A percentile compares a stretch with the other conserved stretches of the same genome.
phyloP scores from a whole-genome alignment of 2,113 vertebrate species.

The Tetrax tetrax region DNA sequence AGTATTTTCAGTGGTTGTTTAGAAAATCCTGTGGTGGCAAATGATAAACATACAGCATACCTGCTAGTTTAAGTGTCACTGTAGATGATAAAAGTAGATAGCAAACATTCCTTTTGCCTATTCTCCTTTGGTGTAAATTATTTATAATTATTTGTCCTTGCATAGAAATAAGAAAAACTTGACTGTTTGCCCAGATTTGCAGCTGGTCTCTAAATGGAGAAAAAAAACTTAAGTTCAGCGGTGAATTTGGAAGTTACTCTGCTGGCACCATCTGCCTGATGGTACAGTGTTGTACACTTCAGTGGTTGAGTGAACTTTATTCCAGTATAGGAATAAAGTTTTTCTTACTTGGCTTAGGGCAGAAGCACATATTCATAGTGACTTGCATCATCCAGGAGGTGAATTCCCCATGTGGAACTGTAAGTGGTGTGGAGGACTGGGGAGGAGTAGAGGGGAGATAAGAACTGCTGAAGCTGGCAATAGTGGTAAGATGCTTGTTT shows the following conservation, averaged over 20 bases:
- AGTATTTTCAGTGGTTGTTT: neutral
- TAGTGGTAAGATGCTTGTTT: neutral
- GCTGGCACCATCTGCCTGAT: neutral
- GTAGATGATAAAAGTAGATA: neutral
- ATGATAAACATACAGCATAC: neutral
- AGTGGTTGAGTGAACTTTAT: neutral
- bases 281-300: neutral
- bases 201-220: slow-evolving; percentile 28
- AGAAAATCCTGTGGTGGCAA: neutral
- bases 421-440: neutral
- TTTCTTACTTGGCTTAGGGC: neutral
- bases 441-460: neutral
- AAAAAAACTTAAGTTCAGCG: slow-evolving; percentile 18
- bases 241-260: neutral
- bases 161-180: slow-evolving; percentile 16
- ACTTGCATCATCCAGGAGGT: neutral
- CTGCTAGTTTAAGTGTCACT: neutral
- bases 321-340: neutral
- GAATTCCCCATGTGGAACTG: neutral
- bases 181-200: slow-evolving; percentile 48
- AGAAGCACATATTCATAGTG: neutral
- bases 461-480: neutral
- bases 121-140: neutral
- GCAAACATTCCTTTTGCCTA: neutral
- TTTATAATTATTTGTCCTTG: slow-evolving; percentile 26